Evolutionary conservation across 2,113 vertebrate species (phyloP).

Genomic region (Colius striatus): DNA sequence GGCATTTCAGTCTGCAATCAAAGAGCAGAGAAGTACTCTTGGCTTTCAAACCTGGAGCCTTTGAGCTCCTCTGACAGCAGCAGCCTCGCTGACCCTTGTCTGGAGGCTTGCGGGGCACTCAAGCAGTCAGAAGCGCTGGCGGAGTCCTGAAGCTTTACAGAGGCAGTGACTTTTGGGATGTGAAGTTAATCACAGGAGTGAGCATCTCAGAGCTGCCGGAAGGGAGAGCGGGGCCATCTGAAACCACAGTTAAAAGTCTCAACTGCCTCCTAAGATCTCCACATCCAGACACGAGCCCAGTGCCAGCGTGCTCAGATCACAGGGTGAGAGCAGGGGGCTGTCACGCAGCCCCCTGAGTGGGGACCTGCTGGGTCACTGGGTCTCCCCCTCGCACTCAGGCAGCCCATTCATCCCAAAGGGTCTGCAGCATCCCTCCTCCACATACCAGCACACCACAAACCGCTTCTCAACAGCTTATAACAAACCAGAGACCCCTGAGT

Average conservation of each 20-base stretch:
- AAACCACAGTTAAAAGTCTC: background rate
- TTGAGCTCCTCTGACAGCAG: background rate
- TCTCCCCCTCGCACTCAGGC: background rate
- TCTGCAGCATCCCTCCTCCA: background rate
- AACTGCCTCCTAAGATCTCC: background rate
- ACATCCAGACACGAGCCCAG: accelerated
- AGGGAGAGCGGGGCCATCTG: background rate
- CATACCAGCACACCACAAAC: accelerated
- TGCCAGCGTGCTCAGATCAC: background rate
- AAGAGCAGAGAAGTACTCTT: background rate
- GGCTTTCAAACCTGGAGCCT: background rate
- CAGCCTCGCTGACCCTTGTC: background rate
- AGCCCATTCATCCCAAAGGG: background rate
- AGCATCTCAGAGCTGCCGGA: background rate
- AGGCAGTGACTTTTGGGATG: constrained; percentile 48
- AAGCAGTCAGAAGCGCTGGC: background rate
- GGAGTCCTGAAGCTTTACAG: background rate
- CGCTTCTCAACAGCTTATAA: background rate
- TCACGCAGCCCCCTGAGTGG: background rate
- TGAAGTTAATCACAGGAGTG: constrained; percentile 51
- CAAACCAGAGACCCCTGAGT: background rate
- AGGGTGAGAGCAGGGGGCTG: background rate
- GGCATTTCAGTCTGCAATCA: background rate
- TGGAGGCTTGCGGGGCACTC: background rate
- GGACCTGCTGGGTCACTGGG: background rate